These are phyloP conservation scores for Tipula helvola DNA, from an alignment of 2,888 invertebrate genomes.

Conservation along the genomic window DNA sequence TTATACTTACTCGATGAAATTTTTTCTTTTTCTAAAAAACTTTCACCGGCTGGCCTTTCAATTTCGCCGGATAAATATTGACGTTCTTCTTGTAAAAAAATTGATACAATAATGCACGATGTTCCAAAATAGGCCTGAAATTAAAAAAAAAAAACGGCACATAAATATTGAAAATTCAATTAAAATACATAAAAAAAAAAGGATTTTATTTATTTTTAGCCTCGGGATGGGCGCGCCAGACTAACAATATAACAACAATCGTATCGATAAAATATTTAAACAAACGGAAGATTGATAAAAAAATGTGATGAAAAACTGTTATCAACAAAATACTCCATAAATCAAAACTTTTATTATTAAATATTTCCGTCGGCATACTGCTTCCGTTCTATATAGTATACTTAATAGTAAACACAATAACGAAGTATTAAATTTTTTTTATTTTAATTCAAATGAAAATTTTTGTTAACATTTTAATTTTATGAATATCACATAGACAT, in stretches of 20 bases:
- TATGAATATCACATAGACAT: not conserved
- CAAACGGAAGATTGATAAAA: not conserved
- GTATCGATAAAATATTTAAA: not conserved
- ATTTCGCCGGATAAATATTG: constrained; percentile 48
- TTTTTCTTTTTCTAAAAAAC: constrained; percentile 44
- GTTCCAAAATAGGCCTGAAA: constrained; percentile 57
- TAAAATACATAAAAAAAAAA: not conserved
- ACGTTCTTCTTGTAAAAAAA: constrained; percentile 52
- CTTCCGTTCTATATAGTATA: too few relatives aligned
- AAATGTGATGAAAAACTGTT: not conserved
- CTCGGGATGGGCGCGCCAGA: not conserved
- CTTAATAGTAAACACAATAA: not conserved
- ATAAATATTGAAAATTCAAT: not conserved
- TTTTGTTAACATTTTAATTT: not conserved
- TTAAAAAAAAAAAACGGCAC: not conserved
- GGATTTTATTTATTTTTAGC: not conserved
- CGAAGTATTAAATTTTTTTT: not conserved
- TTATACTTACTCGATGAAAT: constrained; percentile 27
- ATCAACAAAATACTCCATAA: not conserved
- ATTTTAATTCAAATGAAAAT: not conserved
- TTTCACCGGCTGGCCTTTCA: constrained; percentile 41
- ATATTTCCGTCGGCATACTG: not conserved
- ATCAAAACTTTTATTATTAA: not conserved
- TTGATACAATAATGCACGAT: constrained; percentile 49
- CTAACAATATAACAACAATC: not conserved